Evolutionary conservation across 2,888 invertebrate species (phyloP), one percentile per base, ranked within the genome.

Genomic region (Morpho helenor): DNA sequence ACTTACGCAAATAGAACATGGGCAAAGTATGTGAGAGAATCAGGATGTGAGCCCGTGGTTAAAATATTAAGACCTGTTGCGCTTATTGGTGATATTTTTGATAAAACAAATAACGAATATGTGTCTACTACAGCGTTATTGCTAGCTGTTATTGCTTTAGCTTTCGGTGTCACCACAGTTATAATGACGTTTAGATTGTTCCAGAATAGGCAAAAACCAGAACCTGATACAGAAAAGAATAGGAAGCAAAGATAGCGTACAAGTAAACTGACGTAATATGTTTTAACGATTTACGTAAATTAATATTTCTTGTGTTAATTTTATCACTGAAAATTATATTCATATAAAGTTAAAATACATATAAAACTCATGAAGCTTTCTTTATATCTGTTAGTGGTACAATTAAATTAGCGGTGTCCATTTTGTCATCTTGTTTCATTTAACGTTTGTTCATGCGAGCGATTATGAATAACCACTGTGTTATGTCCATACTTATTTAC

Each of bases 21-120:
- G 95, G 94, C 94, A 1, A 94, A 94, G 73, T 95, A 94, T 68
- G 92, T 94, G 7, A 86, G 93, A 56, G 94, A 94, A 72, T 93
- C 94, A 0, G 93, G 92, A 23, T 94, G 94, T 69, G 92, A 85
- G 52, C 91, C 90, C 0, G 88, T 91, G 2, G 91, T 91, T 6
- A 90, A 90, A 66, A 91, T 91, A 57, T 67, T 91, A 41, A 76
- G 82, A 50, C 91, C 91, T 0, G 79, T 90, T 1, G 89, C 90
- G 2, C 71, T 86, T 43, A 72, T 84, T 0, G 72, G 78, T 1
- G 79, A 83, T 8, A 23, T 75, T 0, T 75, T 76, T 54, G 68
- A 81, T 46, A 68, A 69, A 5, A 67, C 62, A 10, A 62, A 72
- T 9, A 63, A 67, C 4, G 60, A 61, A 9, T 64, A 67, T 9